Percentiles rank a stretch among this genome's conserved stretches.
Conservation (phyloP, 92 coral and sea anemone species). For the Blastomussa wellsi region DNA sequence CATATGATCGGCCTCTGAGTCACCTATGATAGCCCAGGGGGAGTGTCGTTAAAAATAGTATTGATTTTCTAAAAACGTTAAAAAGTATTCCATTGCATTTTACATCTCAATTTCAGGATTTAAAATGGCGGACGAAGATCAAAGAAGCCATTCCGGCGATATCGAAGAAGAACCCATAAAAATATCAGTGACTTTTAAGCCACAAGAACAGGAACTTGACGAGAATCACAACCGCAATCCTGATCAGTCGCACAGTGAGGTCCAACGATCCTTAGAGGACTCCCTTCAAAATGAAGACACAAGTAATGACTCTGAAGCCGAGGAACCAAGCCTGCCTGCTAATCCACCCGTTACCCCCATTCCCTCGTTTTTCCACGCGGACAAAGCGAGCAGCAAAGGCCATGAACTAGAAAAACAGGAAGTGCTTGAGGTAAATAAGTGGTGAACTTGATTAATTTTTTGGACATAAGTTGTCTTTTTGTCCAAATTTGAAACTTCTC, state of each 20-base stretch:
- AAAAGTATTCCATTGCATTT: neutral
- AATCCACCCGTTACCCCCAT: constrained; percentile 18
- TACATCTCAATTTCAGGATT: neutral
- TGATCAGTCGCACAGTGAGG: neutral
- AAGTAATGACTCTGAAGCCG: constrained; percentile 1
- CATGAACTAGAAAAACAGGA: neutral
- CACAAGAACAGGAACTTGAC: constrained; percentile 30
- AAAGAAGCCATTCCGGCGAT: constrained; percentile 29
- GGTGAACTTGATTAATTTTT: neutral
- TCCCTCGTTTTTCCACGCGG: constrained; percentile 7
- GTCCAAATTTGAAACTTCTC: neutral
- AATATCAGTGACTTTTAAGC: constrained; percentile 71
- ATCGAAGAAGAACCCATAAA: constrained; percentile 39
- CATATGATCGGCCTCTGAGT: too few species aligned
- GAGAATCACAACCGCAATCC: neutral
- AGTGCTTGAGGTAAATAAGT: constrained; percentile 8
- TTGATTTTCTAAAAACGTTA: too few species aligned
- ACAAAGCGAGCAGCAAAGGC: neutral
- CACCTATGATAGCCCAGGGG: too few species aligned
- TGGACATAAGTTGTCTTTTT: neutral
- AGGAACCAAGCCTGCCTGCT: constrained; percentile 14
- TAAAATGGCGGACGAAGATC: constrained; percentile 33
- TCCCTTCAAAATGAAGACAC: neutral
- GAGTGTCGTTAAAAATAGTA: too few species aligned
- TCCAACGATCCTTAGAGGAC: neutral